phyloP scores from a whole-genome alignment of 53 echinoderm and acorn worm species.

The Antedon mediterranea region DNA sequence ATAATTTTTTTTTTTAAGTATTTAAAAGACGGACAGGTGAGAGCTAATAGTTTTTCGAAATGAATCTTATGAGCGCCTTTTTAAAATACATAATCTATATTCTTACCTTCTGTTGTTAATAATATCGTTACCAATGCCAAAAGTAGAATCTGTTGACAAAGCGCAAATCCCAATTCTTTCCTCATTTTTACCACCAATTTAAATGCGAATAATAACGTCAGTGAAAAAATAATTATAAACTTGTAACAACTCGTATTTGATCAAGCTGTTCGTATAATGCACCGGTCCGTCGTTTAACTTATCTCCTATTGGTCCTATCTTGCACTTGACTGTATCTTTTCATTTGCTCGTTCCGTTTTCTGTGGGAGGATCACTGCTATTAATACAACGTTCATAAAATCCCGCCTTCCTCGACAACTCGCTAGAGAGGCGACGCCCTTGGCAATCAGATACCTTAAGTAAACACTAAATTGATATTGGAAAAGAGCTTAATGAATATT shows the following conservation, averaged over 20 bases:
- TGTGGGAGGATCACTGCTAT: background rate
- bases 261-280: background rate
- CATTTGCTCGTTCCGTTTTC: background rate
- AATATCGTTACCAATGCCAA: background rate
- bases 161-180: background rate
- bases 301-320: constrained; percentile 1
- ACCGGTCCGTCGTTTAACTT: background rate
- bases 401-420: background rate
- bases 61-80: no score
- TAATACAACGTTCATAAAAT: background rate
- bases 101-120: background rate
- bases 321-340: background rate
- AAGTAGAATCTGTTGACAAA: background rate
- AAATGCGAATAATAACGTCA: background rate
- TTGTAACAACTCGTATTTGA: background rate
- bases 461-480: background rate
- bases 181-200: background rate
- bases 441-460: background rate
- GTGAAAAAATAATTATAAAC: background rate
- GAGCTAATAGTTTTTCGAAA: no score
- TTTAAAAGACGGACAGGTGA: no score
- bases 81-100: no score
- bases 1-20: no score
- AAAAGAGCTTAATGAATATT: background rate
- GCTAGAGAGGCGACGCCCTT: background rate